Conservation (phyloP, 1,140 invertebrate species). For the Liolophura sinensis region DNA sequence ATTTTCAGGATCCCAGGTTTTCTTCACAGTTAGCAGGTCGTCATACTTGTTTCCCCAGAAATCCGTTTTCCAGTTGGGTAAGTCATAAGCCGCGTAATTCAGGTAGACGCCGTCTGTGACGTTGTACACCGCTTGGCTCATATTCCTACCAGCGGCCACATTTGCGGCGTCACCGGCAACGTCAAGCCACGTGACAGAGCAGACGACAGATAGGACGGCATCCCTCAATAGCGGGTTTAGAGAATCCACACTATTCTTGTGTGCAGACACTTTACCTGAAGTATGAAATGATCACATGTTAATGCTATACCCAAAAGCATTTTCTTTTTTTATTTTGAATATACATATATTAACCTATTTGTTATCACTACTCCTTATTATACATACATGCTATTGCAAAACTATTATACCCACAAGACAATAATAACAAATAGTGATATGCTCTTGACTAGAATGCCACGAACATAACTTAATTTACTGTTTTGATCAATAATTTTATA, state of each 20-base stretch:
- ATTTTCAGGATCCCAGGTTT: constrained; percentile 21
- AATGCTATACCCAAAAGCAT: no score
- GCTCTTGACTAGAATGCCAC: no score
- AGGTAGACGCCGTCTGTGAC: constrained; percentile 24
- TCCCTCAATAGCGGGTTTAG: constrained; percentile 14
- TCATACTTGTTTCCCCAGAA: constrained; percentile 29
- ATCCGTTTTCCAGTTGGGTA: constrained; percentile 23
- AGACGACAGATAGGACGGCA: constrained; percentile 8
- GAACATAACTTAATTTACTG: no score
- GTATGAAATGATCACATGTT: no score
- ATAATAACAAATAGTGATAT: no score
- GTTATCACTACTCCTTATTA: no score
- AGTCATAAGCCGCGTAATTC: constrained; percentile 17
- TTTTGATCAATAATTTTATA: no score
- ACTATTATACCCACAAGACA: no score
- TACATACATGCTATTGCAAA: no score
- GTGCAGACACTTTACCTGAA: no score
- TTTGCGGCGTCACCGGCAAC: not conserved
- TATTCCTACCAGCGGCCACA: constrained; percentile 5
- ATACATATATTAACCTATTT: no score
- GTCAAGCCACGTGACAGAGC: constrained; percentile 5
- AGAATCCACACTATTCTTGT: not conserved
- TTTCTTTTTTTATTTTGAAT: no score
- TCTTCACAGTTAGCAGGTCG: constrained; percentile 20
- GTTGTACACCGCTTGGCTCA: constrained; percentile 7